These are phyloP conservation scores for Chlorops oryzae DNA, from an alignment of 1,140 invertebrate species.

Conservation along the genomic window DNA sequence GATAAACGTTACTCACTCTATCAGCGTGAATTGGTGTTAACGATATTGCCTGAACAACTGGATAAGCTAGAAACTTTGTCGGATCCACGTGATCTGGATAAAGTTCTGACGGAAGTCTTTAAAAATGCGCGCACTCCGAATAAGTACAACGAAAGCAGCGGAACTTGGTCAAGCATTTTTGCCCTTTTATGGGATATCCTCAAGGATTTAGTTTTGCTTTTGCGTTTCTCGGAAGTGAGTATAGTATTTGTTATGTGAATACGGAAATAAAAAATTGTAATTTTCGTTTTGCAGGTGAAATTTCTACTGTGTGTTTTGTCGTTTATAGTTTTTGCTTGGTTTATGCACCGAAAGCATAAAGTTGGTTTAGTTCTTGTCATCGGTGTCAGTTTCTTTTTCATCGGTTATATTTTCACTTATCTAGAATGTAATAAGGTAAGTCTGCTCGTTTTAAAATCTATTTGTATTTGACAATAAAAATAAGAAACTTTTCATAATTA, in stretches of 20 bases:
- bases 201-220: conserved; percentile 21
- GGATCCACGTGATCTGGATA: conserved; percentile 35
- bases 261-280: conserved; percentile 3
- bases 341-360: conserved; percentile 22
- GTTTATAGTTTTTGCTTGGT: conserved; percentile 15
- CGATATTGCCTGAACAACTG: conserved; percentile 23
- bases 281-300: conserved; percentile 20
- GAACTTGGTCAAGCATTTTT: conserved; percentile 13
- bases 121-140: conserved; percentile 15
- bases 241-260: background rate
- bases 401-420: conserved; percentile 35
- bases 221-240: conserved; percentile 29
- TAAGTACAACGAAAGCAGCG: conserved; percentile 8
- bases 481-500: conserved; percentile 5
- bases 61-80: conserved; percentile 22
- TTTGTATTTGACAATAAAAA: background rate
- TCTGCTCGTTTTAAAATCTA: background rate
- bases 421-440: conserved; percentile 39
- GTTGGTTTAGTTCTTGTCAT: conserved; percentile 19
- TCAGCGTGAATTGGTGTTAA: conserved; percentile 28
- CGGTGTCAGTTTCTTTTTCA: conserved; percentile 20
- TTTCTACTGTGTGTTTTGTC: conserved; percentile 22
- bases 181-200: conserved; percentile 26
- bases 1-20: conserved; percentile 16
- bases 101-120: conserved; percentile 28